Evolutionary conservation across 2,888 invertebrate genomes (phyloP).

Genomic region (Aporophyla nigra): DNA sequence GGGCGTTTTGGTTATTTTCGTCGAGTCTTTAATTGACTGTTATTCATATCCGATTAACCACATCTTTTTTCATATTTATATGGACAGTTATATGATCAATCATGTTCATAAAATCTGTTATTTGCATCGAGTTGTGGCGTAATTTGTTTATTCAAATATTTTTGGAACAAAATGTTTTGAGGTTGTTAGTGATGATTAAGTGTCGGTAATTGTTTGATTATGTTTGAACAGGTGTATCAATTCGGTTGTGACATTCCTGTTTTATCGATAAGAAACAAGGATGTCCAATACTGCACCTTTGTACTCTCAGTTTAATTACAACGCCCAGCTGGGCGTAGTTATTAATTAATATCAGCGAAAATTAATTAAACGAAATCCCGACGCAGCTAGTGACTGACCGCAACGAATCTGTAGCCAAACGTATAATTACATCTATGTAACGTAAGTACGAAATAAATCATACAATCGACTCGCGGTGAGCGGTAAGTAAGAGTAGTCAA

Average conservation of each 20-base stretch:
- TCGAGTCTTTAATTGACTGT: slow-evolving; percentile 58
- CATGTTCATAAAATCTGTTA: slow-evolving; percentile 48
- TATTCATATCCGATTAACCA: slow-evolving; percentile 57
- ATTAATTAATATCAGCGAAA: slow-evolving; percentile 56
- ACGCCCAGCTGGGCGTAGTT: slow-evolving; percentile 13
- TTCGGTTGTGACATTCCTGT: not conserved
- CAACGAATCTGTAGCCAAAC: slow-evolving; percentile 60
- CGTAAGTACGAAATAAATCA: slow-evolving; percentile 80
- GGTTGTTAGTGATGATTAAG: slow-evolving; percentile 12
- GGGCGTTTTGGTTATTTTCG: slow-evolving; percentile 42
- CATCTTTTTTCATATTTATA: slow-evolving; percentile 43
- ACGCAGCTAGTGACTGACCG: slow-evolving; percentile 44
- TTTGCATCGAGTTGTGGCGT: slow-evolving; percentile 43
- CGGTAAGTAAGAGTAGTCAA: slow-evolving; percentile 89
- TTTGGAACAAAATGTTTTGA: slow-evolving; percentile 33
- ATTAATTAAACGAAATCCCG: slow-evolving; percentile 57
- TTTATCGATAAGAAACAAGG: slow-evolving; percentile 1
- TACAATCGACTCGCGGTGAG: slow-evolving; percentile 80
- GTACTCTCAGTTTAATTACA: slow-evolving; percentile 36
- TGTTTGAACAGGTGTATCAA: slow-evolving; percentile 5
- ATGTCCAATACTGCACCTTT: slow-evolving; percentile 12
- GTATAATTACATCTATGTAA: slow-evolving; percentile 67
- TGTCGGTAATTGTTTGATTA: slow-evolving; percentile 30
- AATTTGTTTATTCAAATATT: slow-evolving; percentile 39
- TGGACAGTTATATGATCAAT: slow-evolving; percentile 60